Conservation (phyloP, 1,140 invertebrate species). For the Procambarus clarkii region DNA sequence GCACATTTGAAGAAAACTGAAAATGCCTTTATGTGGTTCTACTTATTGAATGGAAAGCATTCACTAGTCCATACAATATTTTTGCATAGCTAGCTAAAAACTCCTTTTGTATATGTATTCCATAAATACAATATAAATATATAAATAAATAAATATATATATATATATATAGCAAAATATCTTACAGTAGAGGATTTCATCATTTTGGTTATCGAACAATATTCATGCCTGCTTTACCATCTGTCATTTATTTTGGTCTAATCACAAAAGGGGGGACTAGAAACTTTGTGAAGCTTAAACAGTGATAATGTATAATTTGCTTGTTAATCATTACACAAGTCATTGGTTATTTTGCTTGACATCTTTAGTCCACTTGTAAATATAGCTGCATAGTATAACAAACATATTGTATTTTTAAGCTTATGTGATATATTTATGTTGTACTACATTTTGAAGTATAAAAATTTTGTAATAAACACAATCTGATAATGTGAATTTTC, state of each 20-base stretch:
- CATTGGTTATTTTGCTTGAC: conserved; percentile 61
- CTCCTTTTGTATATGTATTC: conserved; percentile 29
- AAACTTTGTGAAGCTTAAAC: conserved; percentile 34
- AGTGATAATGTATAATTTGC: conserved; percentile 33
- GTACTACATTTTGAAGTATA: conserved; percentile 73
- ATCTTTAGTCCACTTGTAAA: conserved; percentile 69
- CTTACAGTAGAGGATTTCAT: conserved; percentile 31
- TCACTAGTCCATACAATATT: conserved; percentile 60
- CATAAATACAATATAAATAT: conserved; percentile 2
- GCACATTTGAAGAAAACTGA: conserved; percentile 37
- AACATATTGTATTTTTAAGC: conserved; percentile 72
- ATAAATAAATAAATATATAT: conserved; percentile 21
- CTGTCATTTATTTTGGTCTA: conserved; percentile 29
- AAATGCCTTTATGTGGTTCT: conserved; percentile 65
- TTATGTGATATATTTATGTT: conserved; percentile 73
- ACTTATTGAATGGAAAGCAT: conserved; percentile 50
- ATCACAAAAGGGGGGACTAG: neutral
- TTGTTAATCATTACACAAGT: conserved; percentile 31
- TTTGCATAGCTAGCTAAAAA: conserved; percentile 58
- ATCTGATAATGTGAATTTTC: conserved; percentile 21
- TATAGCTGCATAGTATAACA: conserved; percentile 65
- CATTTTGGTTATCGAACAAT: conserved; percentile 22
- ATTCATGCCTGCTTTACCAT: conserved; percentile 38
- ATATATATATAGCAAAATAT: conserved; percentile 31
- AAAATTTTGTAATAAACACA: conserved; percentile 71